Percentiles rank a stretch among this genome's conserved stretches.
Conservation (phyloP, 1,140 invertebrate genomes). For the Formica selysi region DNA sequence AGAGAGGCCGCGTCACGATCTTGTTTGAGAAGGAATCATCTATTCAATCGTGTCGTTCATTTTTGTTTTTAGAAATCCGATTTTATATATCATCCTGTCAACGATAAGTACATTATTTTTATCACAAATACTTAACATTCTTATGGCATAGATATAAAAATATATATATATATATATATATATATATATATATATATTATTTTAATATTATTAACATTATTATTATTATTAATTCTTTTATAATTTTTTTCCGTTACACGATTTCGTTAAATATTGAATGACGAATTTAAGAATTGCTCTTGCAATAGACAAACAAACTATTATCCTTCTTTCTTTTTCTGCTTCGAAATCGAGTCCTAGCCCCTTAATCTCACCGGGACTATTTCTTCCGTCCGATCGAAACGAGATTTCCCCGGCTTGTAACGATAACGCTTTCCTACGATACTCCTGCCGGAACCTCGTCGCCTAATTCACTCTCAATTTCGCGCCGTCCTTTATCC, state of each 20-base stretch:
- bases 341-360: slow-evolving; percentile 2
- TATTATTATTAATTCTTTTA: not conserved
- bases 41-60: slow-evolving; percentile 17
- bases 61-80: not conserved
- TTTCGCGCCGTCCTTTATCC: slow-evolving; percentile 9
- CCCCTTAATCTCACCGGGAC: slow-evolving; percentile 25
- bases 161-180: no score
- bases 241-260: not conserved
- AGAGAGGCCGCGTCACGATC: slow-evolving; percentile 39
- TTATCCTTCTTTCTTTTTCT: not conserved
- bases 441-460: slow-evolving; percentile 42
- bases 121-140: not conserved
- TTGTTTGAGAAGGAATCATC: slow-evolving; percentile 24
- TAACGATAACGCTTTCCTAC: slow-evolving; percentile 18
- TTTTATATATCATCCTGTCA: not conserved
- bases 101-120: not conserved
- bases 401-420: slow-evolving; percentile 26
- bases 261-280: not conserved
- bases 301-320: not conserved
- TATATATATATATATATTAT: no score
- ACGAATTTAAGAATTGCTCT: not conserved
- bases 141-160: not conserved
- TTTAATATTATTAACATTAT: not conserved
- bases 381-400: slow-evolving; percentile 20
- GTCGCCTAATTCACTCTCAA: slow-evolving; percentile 41